Conservation (phyloP, 2,113 vertebrate species). For the Cacatua alba region DNA sequence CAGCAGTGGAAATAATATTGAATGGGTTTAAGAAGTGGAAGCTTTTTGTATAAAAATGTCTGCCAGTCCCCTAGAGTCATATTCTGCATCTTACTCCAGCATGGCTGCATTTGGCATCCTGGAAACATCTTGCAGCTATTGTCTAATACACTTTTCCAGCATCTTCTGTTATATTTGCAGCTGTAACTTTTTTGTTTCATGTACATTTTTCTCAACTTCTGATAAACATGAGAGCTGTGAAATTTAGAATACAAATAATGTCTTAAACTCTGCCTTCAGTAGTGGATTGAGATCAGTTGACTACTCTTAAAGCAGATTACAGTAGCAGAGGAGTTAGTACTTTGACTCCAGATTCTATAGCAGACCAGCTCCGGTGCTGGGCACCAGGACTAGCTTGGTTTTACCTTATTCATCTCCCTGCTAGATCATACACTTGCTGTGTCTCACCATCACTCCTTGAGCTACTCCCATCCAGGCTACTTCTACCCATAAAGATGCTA, state of each 20-base stretch:
- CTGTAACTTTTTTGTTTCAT: not conserved
- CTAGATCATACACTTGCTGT: not conserved
- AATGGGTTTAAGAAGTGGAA: not conserved
- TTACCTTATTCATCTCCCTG: not conserved
- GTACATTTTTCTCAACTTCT: not conserved
- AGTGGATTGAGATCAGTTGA: not conserved
- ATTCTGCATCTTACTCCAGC: not conserved
- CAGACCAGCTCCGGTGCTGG: not conserved
- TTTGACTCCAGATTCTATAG: not conserved
- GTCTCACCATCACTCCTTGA: not conserved
- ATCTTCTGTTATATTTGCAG: not conserved
- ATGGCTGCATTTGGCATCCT: not conserved
- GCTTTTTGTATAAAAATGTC: not conserved
- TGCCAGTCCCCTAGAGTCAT: not conserved
- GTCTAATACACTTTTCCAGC: not conserved
- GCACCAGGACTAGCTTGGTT: not conserved
- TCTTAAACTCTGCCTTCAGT: not conserved
- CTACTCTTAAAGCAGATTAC: not conserved
- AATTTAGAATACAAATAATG: not conserved
- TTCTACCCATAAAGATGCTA: not conserved
- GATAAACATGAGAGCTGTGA: not conserved
- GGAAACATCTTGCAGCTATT: not conserved
- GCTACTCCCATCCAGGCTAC: not conserved
- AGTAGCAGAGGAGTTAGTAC: not conserved
- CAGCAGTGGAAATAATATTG: not conserved